Base-by-base conservation (phyloP, 2,888 invertebrate species). In the Caenorhabditis auriculariae region DNA sequence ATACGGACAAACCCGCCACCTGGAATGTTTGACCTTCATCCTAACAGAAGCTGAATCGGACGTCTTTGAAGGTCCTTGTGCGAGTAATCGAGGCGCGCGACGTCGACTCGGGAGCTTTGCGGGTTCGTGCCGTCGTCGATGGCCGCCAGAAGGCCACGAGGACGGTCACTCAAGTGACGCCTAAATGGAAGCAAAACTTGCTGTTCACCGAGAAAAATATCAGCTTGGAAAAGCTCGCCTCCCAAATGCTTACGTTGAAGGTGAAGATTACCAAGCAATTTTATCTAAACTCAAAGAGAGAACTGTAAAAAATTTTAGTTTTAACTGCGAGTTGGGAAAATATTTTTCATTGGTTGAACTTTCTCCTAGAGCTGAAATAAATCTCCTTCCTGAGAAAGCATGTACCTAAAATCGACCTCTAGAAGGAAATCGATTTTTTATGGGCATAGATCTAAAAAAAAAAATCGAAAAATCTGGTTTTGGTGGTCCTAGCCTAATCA, bases 31-130 rank as follows among this genome's bases (percentile, higher is more conserved):
- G 60, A 45, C 12, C 19, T 7, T 24, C 12, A 15, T 46, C n/a
- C n/a, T 15, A 42, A 4, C 3, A n/a, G 24, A 19, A 6, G 19
- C 43, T 43, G 19, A 6, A 21, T n/a, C n/a, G n/a, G 3, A 15
- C 12, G 32, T 47, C 9, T 29, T 47, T 58, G n/a, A 6, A 63
- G 63, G 51, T 63, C 9, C 50, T 69, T 19, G 49, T 73, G 7
- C 45, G 73, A 21, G 43, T 69, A 2, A 73, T 73, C 48, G 67
- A 71, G 29, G 70, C 66, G 19, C 58, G 66, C 12, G 70, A 73
- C 48, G 55, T 73, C 23, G 46, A 55, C 28, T 37, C 29, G 41
- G 69, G 66, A 23, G 44, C 54, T 3, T 37, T 57, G 15, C 59
- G 69, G 7, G 66, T 69, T 21, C 56, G 69, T 15, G 56, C 62